Percentiles rank a stretch among this genome's conserved stretches.
Evolutionary conservation across 2,797 vertebrate genomes (phyloP).

Genomic region (Chiroxiphia lanceolata): DNA sequence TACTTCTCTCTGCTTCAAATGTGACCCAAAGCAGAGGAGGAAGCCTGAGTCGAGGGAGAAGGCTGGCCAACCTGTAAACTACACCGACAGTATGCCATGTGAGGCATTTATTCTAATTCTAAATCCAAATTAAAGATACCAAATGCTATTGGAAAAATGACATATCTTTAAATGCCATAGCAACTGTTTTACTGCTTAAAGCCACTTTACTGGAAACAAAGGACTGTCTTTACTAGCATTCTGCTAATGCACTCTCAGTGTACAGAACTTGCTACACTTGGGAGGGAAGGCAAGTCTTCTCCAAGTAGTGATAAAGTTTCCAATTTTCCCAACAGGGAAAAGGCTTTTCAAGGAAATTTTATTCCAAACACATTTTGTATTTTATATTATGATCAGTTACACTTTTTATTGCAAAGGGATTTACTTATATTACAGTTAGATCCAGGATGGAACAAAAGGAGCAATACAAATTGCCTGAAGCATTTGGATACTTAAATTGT

Average conservation of each 20-base stretch:
- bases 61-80: background rate
- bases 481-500: background rate
- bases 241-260: background rate
- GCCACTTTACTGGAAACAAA: background rate
- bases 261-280: background rate
- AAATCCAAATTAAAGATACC: background rate
- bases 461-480: background rate
- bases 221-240: background rate
- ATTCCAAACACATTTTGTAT: background rate
- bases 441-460: background rate
- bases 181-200: background rate
- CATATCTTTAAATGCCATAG: background rate
- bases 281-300: background rate
- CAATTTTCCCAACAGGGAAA: background rate
- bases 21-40: background rate
- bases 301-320: background rate
- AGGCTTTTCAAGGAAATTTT: constrained; percentile 1
- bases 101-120: background rate
- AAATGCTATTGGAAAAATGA: background rate
- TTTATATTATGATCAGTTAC: constrained; percentile 3
- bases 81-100: fast-evolving
- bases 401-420: constrained; percentile 27
- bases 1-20: background rate
- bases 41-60: background rate
- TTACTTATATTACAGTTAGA: constrained; percentile 6